These are phyloP conservation scores for Argynnis bischoffii DNA, from an alignment of 2,888 invertebrate genomes.

Conservation along the genomic window DNA sequence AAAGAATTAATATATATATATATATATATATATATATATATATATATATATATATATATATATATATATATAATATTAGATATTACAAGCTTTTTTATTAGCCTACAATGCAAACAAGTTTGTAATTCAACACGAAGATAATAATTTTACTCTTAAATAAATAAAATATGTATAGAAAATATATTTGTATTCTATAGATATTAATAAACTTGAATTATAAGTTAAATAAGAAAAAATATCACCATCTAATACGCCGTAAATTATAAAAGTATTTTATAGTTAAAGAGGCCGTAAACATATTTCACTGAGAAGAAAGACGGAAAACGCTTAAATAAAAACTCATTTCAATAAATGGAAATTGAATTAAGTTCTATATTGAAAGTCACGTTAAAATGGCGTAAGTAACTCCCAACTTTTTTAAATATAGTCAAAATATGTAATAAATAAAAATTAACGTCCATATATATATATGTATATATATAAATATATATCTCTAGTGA, in stretches of 20 bases:
- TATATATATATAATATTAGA: neutral
- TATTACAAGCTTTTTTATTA: neutral
- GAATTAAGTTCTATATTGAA: constrained; percentile 8
- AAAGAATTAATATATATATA: neutral
- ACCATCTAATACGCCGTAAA: neutral
- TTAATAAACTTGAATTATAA: too few relatives aligned
- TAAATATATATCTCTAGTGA: neutral
- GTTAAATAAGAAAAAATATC: too few relatives aligned
- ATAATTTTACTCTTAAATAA: too few relatives aligned
- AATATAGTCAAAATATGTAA: constrained; percentile 3
- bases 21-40: neutral
- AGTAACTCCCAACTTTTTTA: constrained; percentile 7
- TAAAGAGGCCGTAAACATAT: neutral
- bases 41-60: neutral
- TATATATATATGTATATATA: too few relatives aligned
- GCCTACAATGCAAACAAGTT: neutral
- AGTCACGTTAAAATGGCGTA: neutral
- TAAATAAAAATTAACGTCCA: neutral
- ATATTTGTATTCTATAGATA: too few relatives aligned
- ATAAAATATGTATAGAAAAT: too few relatives aligned
- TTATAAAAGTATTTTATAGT: neutral
- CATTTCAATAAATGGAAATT: constrained; percentile 7
- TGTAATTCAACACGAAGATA: too few relatives aligned
- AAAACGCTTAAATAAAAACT: neutral
- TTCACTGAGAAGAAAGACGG: neutral